Evolutionary conservation across 2,888 invertebrate genomes (phyloP), one percentile per base, ranked within the genome.

Genomic region (Diarsia dahlii): DNA sequence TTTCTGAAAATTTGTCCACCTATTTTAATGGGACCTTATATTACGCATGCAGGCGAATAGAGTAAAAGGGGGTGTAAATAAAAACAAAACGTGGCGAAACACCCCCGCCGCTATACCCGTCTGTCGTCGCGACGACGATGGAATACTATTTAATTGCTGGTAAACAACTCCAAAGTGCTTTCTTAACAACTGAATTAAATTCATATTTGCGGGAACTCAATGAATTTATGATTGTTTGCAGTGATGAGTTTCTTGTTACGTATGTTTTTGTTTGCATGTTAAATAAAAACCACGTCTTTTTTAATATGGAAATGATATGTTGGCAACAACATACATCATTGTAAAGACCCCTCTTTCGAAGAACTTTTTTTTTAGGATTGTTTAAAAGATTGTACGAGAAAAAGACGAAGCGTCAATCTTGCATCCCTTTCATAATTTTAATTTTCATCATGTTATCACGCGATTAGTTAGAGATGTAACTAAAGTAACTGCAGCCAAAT

Each of bases 101-200:
- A 48, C 6, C 0, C 15, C 45, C 2, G 12, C n/a, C 5, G 10
- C 13, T 9, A 2, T 48, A 9, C 13, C 4, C 45, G 20, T 39
- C 12, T 54, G 34, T 18, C 52, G 39, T 46, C 10, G 69, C 63
- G n/a, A 39, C 58, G 28, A 28, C 28, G 28, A 0, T 45, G 34
- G 48, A 75, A 56, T 63, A 70, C n/a, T 50, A 65, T 84, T 79
- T 78, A 82, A 82, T 86, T 82, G 78, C 70, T 75, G 78, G 80
- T 76, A 87, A 86, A 84, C 85, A 87, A 84, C 46, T 76, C 62
- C 60, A n/a, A 46, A 74, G 67, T 82, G 76, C 80, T 84, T 85
- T 78, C 74, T 71, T 73, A 54, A 15, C 63, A 66, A 65, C 28
- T 67, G 68, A 67, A 68, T 72, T 70, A 54, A 12, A 73, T 48